Base-by-base conservation (phyloP, 1,140 invertebrate species). In the Caligus rogercresseyi region DNA sequence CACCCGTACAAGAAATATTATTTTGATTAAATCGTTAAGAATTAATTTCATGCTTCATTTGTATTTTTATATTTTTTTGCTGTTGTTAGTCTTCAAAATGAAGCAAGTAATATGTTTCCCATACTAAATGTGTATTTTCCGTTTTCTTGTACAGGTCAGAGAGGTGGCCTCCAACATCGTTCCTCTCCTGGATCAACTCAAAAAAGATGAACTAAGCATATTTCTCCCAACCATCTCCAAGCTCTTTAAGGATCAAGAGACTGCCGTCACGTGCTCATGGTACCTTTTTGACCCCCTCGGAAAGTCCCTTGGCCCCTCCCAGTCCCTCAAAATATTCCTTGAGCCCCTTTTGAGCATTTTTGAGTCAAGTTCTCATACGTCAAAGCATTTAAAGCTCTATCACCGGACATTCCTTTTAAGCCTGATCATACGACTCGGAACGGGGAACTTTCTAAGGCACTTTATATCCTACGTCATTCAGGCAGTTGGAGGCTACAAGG, bases 351-450 rank as follows among this genome's bases (percentile, higher is more conserved):
- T 86, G 20, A 83, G 83, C 70, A 73, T 94, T 0, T 92, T 89
- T 70, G 86, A 89, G 71, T 82, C 82, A 62, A 86, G 85, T 67
- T 75, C 78, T 61, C 25, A 54, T 3, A 59, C 61, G 15, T 55
- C 61, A 25, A 81, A 80, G 69, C 77, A 78, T 68, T 81, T 90
- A 4, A 91, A 93, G 75, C 76, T 97, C 0, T 96, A 94, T 72
- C 91, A 97, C 74, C 82, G 89, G 67, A 87, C 85, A 66, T 97
- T 94, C 72, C 72, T 97, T n/a, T 74, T 94, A 0, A 86, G 91
- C 69, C 72, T 97, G n/a, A 87, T 93, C 67, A 83, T 94, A 0
- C 77, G 90, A 60, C 80, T 96, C 15, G 89, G 91, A 1, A 74
- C 94, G 23, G 67, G 75, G n/a, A 73, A 81, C 63, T 97, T 97